Evolutionary conservation across 2,113 vertebrate genomes (phyloP), one percentile per base, ranked within the genome.

Genomic region (Rhodinocichla rosea): DNA sequence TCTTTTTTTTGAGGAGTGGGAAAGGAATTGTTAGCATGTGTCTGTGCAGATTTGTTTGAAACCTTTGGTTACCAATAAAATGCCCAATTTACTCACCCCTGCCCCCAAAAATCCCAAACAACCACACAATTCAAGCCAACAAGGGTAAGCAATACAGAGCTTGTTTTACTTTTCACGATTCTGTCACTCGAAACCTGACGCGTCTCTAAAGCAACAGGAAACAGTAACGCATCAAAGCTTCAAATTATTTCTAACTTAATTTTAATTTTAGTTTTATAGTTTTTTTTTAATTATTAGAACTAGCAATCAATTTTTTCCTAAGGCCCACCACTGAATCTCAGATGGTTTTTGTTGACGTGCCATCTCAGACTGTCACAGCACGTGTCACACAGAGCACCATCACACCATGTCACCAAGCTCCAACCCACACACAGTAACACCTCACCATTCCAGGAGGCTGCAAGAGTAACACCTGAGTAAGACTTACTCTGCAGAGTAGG

Each of bases 151-250:
- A 20, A 60, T 69, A 11, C 4, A 55, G 11, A 37, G 8, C 30
- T 55, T 9, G 6, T 40, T 92, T 44, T n/a, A 59, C 21, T 71
- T 83, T 26, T 40, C 28, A 32, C 4, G 2, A 22, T 42, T 73
- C 60, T 55, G 30, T 60, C 30, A 32, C 64, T 50, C 4, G 1
- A 64, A 64, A 56, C 7, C 19, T 5, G 33, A 62, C 0, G 0
- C 10, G 27, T 21, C 33, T 68, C 32, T 67, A 63, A 47, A 71
- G 6, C 22, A 40, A 56, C 4, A 86, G 49, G 21, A 40, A 83
- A 45, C 2, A 68, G 40, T 8, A 60, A 44, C 7, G 45, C 4
- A 50, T 50, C 49, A 37, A 9, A 55, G 47, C 30, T 47, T 42
- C 11, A 47, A 37, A 47, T 22, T 33, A 70, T 22, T 4, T 18